Conservation (phyloP, 1,140 invertebrate species). For the Glomeris maerens region DNA sequence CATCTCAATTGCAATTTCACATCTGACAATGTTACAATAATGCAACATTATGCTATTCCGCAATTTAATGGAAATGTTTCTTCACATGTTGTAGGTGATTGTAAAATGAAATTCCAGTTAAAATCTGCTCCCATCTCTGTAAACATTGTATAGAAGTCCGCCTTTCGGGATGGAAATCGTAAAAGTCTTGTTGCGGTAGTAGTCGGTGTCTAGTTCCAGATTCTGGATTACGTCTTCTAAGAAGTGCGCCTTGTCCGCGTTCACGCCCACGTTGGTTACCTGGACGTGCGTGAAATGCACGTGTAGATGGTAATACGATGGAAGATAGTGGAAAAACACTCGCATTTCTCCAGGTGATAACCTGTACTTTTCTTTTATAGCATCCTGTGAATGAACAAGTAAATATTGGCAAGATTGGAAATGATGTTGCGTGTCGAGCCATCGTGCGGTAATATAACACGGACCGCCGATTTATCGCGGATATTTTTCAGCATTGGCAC, state of each 20-base stretch:
- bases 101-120: no score
- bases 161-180: slow-evolving; percentile 28
- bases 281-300: slow-evolving; percentile 79
- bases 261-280: slow-evolving; percentile 60
- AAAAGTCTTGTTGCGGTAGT: slow-evolving; percentile 67
- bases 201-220: slow-evolving; percentile 61
- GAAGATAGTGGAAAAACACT: slow-evolving; percentile 84
- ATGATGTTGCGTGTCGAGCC: background rate
- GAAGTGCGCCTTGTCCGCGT: slow-evolving; percentile 69
- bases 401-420: background rate
- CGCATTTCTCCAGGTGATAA: slow-evolving; percentile 54
- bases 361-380: slow-evolving; percentile 64
- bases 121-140: background rate
- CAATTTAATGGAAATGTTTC: no score
- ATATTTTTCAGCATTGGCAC: slow-evolving; percentile 73
- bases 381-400: slow-evolving; percentile 39
- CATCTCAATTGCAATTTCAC: no score
- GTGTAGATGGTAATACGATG: slow-evolving; percentile 92
- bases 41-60: no score
- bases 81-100: no score
- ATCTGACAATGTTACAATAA: no score
- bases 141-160: background rate
- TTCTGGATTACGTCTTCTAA: slow-evolving; percentile 81
- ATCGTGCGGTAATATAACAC: no score
- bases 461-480: slow-evolving; percentile 48